Base-by-base conservation (phyloP, 2,113 vertebrate genomes). In the Neoarius graeffei region DNA sequence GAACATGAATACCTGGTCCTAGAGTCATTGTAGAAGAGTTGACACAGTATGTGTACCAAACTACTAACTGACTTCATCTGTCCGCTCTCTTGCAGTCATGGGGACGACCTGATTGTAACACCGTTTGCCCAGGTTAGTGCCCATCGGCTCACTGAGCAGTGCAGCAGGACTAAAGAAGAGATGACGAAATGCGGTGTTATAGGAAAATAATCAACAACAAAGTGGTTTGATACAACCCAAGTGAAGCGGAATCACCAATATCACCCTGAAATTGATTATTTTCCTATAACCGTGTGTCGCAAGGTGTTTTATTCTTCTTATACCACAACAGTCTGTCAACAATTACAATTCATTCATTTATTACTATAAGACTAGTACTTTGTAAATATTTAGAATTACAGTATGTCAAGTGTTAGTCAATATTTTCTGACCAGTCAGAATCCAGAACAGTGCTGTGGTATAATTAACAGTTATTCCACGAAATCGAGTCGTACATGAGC, bases 71-170 rank as follows among this genome's bases (percentile, higher is more conserved):
- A 66, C 52, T 85, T 73, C 73, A 42, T 85, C 62, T 89, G 1
- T 90, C 66, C 79, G 8, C 74, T 84, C 48, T 86, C 77, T 90
- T 92, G 35, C 89, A 92, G 90, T 73, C 89, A 92, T 85, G 90
- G 89, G 19, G 90, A 91, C 48, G 90, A 92, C 86, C 86, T 92
- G 86, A 91, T 92, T 80, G 90, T 91, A 62, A 92, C 90, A 17
- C 90, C 90, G 17, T 91, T 91, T 85, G 90, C 90, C 76, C 91
- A 92, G 90, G 90, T 92, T 81, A 90, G 85, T 90, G 84, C 23
- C 84, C 3, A 5, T 20, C 67, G 56, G 57, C 59, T 64, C 13
- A 13, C n/a, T 27, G 2, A 50, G 8, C 23, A 27, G 10, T 35
- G 60, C 82, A 67, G 42, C 25, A 42, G 50, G 48, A 42, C 5